A percentile compares a stretch with the other conserved stretches of the same genome.
These are phyloP conservation scores for Tetropium fuscum DNA, from an alignment of 2,888 invertebrate species.

Conservation along the genomic window DNA sequence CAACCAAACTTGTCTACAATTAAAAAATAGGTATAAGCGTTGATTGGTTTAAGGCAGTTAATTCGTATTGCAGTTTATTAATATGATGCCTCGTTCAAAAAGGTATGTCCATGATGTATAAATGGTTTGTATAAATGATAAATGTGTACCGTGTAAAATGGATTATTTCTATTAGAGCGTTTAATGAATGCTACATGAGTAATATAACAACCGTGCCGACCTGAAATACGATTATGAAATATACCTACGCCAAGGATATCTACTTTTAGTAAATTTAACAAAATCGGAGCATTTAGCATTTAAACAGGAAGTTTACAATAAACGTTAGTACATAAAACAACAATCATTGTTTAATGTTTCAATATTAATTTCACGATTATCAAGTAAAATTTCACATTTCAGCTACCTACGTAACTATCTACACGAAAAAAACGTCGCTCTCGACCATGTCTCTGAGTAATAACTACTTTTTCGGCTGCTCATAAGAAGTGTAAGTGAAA, in stretches of 20 bases:
- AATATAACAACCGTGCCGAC: no score
- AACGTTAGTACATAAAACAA: constrained; percentile 9
- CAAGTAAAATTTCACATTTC: constrained; percentile 23
- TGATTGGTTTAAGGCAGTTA: no score
- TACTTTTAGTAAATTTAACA: constrained; percentile 8
- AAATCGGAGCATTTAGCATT: constrained; percentile 21
- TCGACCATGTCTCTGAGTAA: background rate
- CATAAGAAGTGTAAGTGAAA: constrained; percentile 22
- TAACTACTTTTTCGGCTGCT: constrained; percentile 2
- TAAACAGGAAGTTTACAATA: constrained; percentile 20
- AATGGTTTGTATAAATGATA: no score
- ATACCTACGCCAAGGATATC: constrained; percentile 23
- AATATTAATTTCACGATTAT: constrained; percentile 24
- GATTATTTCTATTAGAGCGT: no score
- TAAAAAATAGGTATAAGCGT: no score
- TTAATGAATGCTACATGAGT: no score
- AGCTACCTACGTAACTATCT: background rate
- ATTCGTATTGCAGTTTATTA: no score
- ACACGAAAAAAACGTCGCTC: constrained; percentile 15
- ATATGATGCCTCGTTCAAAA: no score
- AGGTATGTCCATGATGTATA: no score
- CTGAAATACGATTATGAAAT: constrained; percentile 15
- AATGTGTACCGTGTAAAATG: no score
- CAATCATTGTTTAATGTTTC: constrained; percentile 9
- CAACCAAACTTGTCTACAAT: no score